Base-by-base conservation (phyloP, 2,888 invertebrate species). In the Gastrophysa polygoni region DNA sequence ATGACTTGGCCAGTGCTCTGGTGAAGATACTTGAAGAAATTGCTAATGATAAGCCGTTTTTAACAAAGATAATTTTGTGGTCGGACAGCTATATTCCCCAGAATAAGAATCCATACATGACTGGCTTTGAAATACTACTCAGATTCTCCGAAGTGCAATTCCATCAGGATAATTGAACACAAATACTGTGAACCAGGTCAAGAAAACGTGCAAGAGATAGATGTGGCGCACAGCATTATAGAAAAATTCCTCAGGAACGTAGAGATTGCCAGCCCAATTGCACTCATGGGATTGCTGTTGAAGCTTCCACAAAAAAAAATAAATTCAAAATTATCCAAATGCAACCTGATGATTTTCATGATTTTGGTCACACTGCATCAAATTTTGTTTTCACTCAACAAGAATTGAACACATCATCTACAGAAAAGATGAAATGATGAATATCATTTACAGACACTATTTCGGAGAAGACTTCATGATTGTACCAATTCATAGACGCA, bases 11-110 rank as follows among this genome's bases (percentile, higher is more conserved):
- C 16, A 54, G 28, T 46, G 58, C 49, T n/a, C 10, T 57, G 16
- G 17, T 58, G 2, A 46, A 49, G 44, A 59, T 59, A 16, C 43
- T 62, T 6, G 47, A 47, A 20, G 21, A 11, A 8, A 38, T 48
- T 10, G n/a, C 43, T 21, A 11, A 2, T 8, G 24, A 59, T 29
- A n/a, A 34, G 14, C 54, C 48, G 6, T 20, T 21, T n/a, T 38
- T 61, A 16, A 54, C 20, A 24, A 21, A 43, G 29, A 16, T 56
- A 18, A 56, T 61, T 29, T 48, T 54, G 10, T 61, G 52, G 14
- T 32, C 32, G n/a, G 61, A 57, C 17, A 32, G 28, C 18, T 59
- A 47, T 20, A 21, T 47, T 2, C 44, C 44, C 2, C 44, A 58
- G 16, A 51, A 51, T 20, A 10, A 16, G 6, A 57, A 57, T 46